Percentiles rank a stretch among this genome's conserved stretches.
Evolutionary conservation across 2,113 vertebrate species (phyloP).

Genomic region (Budorcas taxicolor): DNA sequence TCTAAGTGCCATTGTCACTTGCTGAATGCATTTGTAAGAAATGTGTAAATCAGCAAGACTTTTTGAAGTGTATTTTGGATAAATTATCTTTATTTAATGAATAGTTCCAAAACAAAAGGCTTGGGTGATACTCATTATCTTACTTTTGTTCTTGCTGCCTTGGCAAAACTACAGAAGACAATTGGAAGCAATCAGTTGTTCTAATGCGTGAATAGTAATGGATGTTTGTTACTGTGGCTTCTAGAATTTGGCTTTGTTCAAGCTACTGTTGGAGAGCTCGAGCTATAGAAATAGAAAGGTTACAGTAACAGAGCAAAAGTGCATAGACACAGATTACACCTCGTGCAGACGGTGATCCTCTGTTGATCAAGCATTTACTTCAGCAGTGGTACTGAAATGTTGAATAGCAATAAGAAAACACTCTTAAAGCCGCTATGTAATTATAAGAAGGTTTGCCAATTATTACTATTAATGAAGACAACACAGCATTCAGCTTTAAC

Average conservation of each 20-base stretch:
- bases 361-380: not conserved
- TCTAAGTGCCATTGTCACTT: constrained; percentile 52
- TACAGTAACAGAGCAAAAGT: constrained; percentile 5
- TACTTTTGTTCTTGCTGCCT: constrained; percentile 52
- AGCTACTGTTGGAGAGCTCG: not conserved
- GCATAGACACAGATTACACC: not conserved
- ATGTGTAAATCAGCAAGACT: not conserved
- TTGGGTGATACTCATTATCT: not conserved
- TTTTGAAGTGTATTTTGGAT: constrained; percentile 29
- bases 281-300: not conserved
- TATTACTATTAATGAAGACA: not conserved
- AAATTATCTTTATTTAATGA: constrained; percentile 30
- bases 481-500: not conserved
- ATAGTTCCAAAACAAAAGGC: constrained; percentile 53
- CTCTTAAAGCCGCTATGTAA: not conserved
- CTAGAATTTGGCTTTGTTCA: constrained; percentile 36
- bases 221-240: constrained; percentile 10
- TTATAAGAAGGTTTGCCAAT: not conserved
- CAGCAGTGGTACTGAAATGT: not conserved
- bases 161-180: constrained; percentile 16
- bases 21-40: constrained; percentile 57
- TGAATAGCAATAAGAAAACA: not conserved
- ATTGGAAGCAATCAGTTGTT: constrained; percentile 23
- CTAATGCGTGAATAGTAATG: constrained; percentile 42
- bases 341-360: not conserved